Base-by-base conservation (phyloP, 2,888 invertebrate species). In the Schizotus pectinicornis region DNA sequence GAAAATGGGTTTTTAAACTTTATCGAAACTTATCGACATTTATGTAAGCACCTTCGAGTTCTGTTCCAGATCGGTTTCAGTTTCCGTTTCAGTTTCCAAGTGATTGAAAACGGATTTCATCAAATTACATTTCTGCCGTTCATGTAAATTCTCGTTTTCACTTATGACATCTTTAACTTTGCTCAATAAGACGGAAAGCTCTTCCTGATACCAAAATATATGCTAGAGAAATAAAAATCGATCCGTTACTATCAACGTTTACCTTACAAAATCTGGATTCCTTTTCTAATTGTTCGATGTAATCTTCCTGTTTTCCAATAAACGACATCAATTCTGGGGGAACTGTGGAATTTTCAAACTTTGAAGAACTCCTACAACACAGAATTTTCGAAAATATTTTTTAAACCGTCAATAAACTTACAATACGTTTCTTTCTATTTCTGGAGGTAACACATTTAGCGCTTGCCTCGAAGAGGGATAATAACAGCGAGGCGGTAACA, bases 161-260 rank as follows among this genome's bases (percentile, higher is more conserved):
- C 89, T 88, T 63, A 93, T 90, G 8, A 93, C 91, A 77, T 92
- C 92, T 75, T 91, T 90, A 3, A 94, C 92, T 82, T 92, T 92
- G 0, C 88, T 87, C 8, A 93, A 80, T 9, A 93, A 82, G 70
- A 88, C 88, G 64, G 89, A 86, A 6, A 94, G 78, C 76, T 93
- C 92, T 47, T 89, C 90, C 87, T 88, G 67, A 42, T 70, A 39
- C 50, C 1, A 43, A 37, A 11, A 50, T 11, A 12, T 46, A 33
- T 35, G 7, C 2, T n/a, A 54, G 22, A 48, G 12, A 50, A 1
- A 7, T 30, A 37, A 3, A 7, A 47, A 52, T 30, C 9, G 3
- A 13, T 34, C 45, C 7, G 38, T 37, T 13, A 32, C 7, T 8
- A 8, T 31, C 11, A 50, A 22, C 3, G 8, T 79, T 73, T 76